Base-by-base conservation (phyloP, 30 jellyfish, hydroid and myxozoan genomes). In the Turritopsis rubra region DNA sequence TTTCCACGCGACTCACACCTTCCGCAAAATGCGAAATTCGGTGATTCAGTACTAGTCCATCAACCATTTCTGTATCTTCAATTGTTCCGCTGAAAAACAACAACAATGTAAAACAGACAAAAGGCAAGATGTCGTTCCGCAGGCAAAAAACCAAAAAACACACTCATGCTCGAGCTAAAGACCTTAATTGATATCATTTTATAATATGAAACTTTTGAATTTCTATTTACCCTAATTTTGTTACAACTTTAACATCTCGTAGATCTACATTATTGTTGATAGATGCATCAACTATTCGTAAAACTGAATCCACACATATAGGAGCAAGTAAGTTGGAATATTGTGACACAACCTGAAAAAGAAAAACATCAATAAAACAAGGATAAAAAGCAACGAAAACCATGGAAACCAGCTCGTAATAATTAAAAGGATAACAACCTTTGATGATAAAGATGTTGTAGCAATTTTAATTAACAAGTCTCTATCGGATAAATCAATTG, bases 61-160 rank as follows among this genome's bases (percentile, higher is more conserved):
- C 88, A 28, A 95, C 97, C 88, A 95, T 30, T 89, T 95, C 99
- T n/a, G 99, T 95, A 66, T 95, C 99, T 83, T 95, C 99, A 73
- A 95, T 90, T 29, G 99, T 95, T 17, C 99, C 99, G 7, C 98
- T 92, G 29, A 5, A 79, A 54, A 31, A 30, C 53, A 28, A 75
- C 18, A 86, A 21, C 80, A 25, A 41, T 18, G 0, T 68, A 68
- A 68, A 27, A 23, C 30, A n/a, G n/a, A n/a, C n/a, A n/a, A n/a
- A n/a, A n/a, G n/a, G n/a, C n/a, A n/a, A n/a, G n/a, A n/a, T n/a
- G n/a, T n/a, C n/a, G n/a, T n/a, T n/a, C n/a, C n/a, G n/a, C n/a
- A n/a, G n/a, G n/a, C n/a, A n/a, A n/a, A n/a, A n/a, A n/a, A n/a
- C n/a, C n/a, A n/a, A n/a, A n/a, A n/a, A n/a, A n/a, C n/a, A n/a